phyloP scores from a whole-genome alignment of 2,888 invertebrate genomes.

The Sphaerophoria rueppellii region DNA sequence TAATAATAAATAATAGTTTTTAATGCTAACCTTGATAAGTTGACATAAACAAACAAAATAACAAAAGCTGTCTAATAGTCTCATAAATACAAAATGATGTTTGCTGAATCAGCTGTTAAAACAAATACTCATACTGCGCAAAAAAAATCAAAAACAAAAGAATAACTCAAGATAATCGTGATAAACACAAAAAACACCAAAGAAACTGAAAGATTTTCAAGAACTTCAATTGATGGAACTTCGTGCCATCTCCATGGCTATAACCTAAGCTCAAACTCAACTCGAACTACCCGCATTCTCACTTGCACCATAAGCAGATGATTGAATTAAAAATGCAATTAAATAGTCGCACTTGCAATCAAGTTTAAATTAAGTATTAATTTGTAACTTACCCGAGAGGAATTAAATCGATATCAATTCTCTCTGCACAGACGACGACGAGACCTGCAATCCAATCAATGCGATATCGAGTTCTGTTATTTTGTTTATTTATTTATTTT shows the following conservation, averaged over 20 bases:
- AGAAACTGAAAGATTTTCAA: slow-evolving; percentile 10
- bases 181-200: background rate
- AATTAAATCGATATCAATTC: slow-evolving; percentile 42
- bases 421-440: slow-evolving; percentile 2
- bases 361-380: slow-evolving; percentile 38
- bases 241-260: background rate
- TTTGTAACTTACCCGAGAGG: slow-evolving; percentile 56
- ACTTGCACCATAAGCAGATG: slow-evolving; percentile 21
- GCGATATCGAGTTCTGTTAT: slow-evolving; percentile 13
- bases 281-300: background rate
- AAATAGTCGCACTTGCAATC: slow-evolving; percentile 40
- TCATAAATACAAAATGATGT: background rate
- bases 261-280: too few species aligned
- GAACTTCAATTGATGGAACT: slow-evolving; percentile 1
- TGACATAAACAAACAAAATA: background rate
- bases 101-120: slow-evolving; percentile 7
- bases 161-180: background rate
- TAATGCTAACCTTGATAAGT: background rate
- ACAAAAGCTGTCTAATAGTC: background rate
- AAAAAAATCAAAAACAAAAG: background rate
- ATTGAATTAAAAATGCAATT: slow-evolving; percentile 47
- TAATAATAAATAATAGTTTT: background rate
- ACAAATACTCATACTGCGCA: background rate
- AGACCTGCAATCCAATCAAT: slow-evolving; percentile 24
- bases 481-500: slow-evolving; percentile 3